Conservation (phyloP, 2,888 invertebrate species). For the Diadegma fenestrale region DNA sequence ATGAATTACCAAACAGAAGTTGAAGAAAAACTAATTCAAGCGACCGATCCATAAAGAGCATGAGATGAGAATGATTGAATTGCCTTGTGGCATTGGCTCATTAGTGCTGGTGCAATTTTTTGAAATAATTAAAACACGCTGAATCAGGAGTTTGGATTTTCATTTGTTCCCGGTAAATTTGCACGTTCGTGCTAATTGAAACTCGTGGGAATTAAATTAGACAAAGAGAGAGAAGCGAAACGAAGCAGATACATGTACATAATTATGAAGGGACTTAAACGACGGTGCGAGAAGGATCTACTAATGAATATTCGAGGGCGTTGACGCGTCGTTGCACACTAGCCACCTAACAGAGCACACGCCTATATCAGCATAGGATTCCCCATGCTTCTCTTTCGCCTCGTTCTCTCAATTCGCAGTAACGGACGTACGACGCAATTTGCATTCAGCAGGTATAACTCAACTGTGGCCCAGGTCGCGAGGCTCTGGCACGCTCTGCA, state of each 20-base stretch:
- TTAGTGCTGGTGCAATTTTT: not conserved
- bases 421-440: conserved; percentile 65
- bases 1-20: too few species aligned
- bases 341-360: conserved; percentile 56
- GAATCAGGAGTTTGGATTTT: not conserved
- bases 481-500: conserved; percentile 39
- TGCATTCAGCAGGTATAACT: conserved; percentile 69
- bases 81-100: not conserved
- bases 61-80: not conserved
- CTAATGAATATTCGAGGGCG: conserved; percentile 69
- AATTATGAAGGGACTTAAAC: conserved; percentile 23
- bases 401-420: conserved; percentile 35
- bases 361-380: conserved; percentile 43
- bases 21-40: too few species aligned
- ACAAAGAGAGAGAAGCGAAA: not conserved
- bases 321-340: conserved; percentile 61
- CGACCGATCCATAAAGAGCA: too few species aligned
- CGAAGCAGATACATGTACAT: conserved; percentile 8
- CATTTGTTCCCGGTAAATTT: not conserved
- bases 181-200: not conserved
- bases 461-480: conserved; percentile 57
- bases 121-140: not conserved
- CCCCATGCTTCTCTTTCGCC: conserved; percentile 20
- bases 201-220: conserved; percentile 12
- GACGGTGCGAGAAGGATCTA: conserved; percentile 34